Evolutionary conservation across 2,797 vertebrate genomes (phyloP), one percentile per base, ranked within the genome.

Genomic region (Ctenochaetus hawaiiensis): DNA sequence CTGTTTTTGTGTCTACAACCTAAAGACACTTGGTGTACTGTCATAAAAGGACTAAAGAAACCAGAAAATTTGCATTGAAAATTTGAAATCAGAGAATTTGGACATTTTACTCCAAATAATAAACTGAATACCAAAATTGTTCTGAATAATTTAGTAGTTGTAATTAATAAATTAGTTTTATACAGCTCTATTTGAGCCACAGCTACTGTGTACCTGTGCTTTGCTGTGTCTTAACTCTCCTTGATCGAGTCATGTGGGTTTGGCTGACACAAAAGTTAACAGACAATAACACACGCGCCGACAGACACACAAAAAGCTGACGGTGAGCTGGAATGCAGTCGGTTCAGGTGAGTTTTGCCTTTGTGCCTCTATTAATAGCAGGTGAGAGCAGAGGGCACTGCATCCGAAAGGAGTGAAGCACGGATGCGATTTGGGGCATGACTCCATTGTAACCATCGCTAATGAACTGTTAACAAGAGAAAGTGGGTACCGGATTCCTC

Each of bases 241-340:
- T n/a, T 65, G 30, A 62, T 77, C 65, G 69, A 67, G 17, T 68
- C 57, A 39, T 61, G 23, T 9, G 51, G 4, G 30, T 30, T 30
- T 30, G 26, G 26, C n/a, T 8, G 6, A 14, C n/a, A 79, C 14
- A 51, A 43, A 72, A 14, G 63, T 43, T 72, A 71, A 56, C 1
- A 52, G 13, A 62, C 10, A 51, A 34, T 37, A 34, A 59, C 6
- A 60, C 51, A 78, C 39, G 17, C 18, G 18, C 1, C 2, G 18
- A 63, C 12, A 47, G 5, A 48, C 49, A 66, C 4, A 26, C 26
- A 30, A 30, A 49, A 60, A 58, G 51, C 41, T 49, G 43, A 49
- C 2, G 6, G 18, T 13, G 22, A 34, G 47, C 49, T 78, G 91
- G 92, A 93, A 94, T 93, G 92, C 67, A 71, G 92, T 91, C 81